Conservation (phyloP, 2,888 invertebrate genomes). For the Drosophila niveifrons region DNA sequence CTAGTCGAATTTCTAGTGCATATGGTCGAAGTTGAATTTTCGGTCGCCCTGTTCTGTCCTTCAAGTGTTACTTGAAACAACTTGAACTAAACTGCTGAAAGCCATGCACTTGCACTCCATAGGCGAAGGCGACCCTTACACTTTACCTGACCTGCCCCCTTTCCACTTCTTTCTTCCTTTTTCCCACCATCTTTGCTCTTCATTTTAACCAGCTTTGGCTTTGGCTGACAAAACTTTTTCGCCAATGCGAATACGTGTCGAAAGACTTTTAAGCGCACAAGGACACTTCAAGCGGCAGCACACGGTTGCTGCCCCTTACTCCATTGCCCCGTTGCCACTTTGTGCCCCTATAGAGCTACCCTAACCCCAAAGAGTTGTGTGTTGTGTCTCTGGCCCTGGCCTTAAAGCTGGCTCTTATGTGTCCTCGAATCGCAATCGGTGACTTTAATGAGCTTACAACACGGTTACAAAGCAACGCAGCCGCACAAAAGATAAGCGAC, state of each 20-base stretch:
- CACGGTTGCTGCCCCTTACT: conserved; percentile 27
- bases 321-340: background rate
- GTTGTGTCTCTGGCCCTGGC: conserved; percentile 22
- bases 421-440: conserved; percentile 58
- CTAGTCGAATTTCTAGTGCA: conserved; percentile 45
- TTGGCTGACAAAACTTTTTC: conserved; percentile 67
- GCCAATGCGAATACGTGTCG: conserved; percentile 68
- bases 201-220: conserved; percentile 68
- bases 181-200: conserved; percentile 30
- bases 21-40: conserved; percentile 56
- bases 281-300: conserved; percentile 62
- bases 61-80: conserved; percentile 74
- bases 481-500: conserved; percentile 41
- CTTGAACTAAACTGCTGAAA: conserved; percentile 75
- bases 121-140: conserved; percentile 25
- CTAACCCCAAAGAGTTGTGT: background rate
- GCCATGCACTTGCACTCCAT: conserved; percentile 70
- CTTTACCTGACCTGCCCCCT: conserved; percentile 15
- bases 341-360: background rate
- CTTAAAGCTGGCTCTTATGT: conserved; percentile 53
- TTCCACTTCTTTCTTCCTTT: background rate
- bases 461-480: conserved; percentile 38
- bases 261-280: conserved; percentile 74
- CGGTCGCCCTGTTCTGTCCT: conserved; percentile 57
- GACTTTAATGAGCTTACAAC: conserved; percentile 70